Percentiles rank a stretch among this genome's conserved stretches.
phyloP scores from a whole-genome alignment of 2,113 vertebrate species.

The Notiomystis cincta region DNA sequence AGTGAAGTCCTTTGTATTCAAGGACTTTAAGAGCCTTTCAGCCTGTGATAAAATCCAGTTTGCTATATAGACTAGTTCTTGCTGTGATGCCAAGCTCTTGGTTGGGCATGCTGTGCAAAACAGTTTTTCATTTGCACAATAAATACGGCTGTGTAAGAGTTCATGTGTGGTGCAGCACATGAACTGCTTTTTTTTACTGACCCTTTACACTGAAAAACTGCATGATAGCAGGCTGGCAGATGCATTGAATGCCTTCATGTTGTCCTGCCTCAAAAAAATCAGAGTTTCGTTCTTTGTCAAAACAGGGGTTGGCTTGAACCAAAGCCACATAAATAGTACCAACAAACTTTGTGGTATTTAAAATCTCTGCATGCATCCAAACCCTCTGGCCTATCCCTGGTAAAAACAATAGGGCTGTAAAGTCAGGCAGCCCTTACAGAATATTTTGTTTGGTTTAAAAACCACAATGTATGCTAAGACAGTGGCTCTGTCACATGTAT shows the following conservation, averaged over 20 bases:
- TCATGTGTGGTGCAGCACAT: constrained; percentile 7
- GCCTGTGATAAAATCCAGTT: constrained; percentile 50
- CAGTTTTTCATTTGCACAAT: constrained; percentile 2
- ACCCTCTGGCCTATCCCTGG: not conserved
- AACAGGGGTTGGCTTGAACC: not conserved
- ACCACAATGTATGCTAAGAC: too few species aligned
- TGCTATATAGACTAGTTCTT: constrained; percentile 1
- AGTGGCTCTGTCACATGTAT: not conserved
- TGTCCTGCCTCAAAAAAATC: not conserved
- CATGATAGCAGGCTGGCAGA: not conserved
- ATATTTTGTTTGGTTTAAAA: not conserved
- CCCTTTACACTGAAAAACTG: not conserved
- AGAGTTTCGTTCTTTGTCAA: not conserved
- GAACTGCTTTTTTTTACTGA: too few species aligned
- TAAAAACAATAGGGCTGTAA: not conserved
- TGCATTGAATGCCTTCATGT: not conserved
- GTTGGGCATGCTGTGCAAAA: not conserved
- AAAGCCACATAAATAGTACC: not conserved
- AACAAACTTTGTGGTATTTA: not conserved
- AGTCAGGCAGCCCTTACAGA: not conserved
- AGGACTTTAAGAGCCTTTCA: constrained; percentile 62
- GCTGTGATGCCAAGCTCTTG: constrained; percentile 42
- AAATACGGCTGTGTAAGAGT: not conserved
- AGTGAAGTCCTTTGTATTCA: constrained; percentile 72
- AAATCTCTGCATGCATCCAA: not conserved